Evolutionary conservation across 2,888 invertebrate genomes (phyloP), one percentile per base, ranked within the genome.

Genomic region (Cantharis nigra): DNA sequence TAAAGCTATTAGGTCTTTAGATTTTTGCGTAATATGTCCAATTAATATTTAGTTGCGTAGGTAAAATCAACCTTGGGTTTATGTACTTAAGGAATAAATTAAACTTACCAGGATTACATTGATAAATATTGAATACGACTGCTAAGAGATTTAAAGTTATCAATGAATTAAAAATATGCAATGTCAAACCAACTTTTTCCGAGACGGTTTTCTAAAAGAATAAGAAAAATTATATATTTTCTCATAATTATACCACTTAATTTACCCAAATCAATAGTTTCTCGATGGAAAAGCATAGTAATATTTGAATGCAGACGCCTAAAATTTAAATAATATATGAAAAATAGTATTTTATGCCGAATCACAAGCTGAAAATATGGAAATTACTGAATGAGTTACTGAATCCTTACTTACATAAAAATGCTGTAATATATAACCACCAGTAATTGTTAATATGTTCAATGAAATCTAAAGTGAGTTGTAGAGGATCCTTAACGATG

Each of bases 401-500:
- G n/a, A n/a, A 16, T 16, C 20, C 20, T 20, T 20, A 20, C 20
- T 20, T 20, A 20, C 20, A 20, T 23, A 23, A 5, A 5, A 69
- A 28, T 7, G 62, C 3, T 10, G 63, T 2, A 9, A 16, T n/a
- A 18, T 67, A 71, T 3, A 65, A 14, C 71, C 71, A 76, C 72
- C 75, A 76, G 16, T 65, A 33, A 23, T 26, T 16, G 18, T 63
- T n/a, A 18, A 76, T 11, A 26, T 63, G 62, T 10, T 63, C 69
- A 2, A 62, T 28, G n/a, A 71, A 76, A 16, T 63, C 67, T 1
- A n/a, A 11, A 5, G 71, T 62, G 14, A 75, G n/a, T 67, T 72
- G 23, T 28, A 72, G 9, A 13, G 75, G 75, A 72, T 13, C 20
- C 16, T 28, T 63, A 63, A 67, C 30, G 4, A 76, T 76, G 3